Evolutionary conservation across 2,113 vertebrate species (phyloP).

Genomic region (Camelus dromedarius): DNA sequence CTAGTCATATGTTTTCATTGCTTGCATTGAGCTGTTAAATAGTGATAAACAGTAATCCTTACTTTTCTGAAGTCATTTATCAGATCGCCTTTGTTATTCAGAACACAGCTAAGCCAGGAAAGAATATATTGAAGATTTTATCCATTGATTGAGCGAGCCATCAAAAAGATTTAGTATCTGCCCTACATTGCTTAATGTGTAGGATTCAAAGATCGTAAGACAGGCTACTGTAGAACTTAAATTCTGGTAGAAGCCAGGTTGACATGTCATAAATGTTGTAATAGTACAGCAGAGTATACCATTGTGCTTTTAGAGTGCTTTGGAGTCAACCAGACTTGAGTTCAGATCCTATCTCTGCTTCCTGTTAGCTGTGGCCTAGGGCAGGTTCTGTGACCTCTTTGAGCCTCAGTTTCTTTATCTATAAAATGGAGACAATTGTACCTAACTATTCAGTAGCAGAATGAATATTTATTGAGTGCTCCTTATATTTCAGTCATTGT

Average conservation of each 20-base stretch:
- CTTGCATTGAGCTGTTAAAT: conserved; percentile 13
- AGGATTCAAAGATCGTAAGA: neutral
- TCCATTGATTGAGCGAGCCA: neutral
- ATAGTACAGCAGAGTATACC: neutral
- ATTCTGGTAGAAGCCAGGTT: neutral
- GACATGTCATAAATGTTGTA: neutral
- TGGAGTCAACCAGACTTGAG: neutral
- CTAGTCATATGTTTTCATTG: neutral
- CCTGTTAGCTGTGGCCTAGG: neutral
- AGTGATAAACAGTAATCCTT: neutral
- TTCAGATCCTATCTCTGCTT: neutral
- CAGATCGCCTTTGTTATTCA: neutral
- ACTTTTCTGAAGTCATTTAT: conserved; percentile 27
- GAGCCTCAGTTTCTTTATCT: neutral
- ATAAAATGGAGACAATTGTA: neutral
- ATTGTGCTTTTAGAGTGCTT: neutral
- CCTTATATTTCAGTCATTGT: neutral
- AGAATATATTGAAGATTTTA: neutral
- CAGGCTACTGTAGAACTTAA: neutral
- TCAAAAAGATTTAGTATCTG: neutral
- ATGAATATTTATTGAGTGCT: neutral
- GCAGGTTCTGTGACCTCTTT: neutral
- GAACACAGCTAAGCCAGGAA: neutral
- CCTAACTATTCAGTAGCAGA: neutral
- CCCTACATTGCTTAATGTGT: neutral